A percentile compares a stretch with the other conserved stretches of the same genome.
Conservation (phyloP, 1,140 invertebrate genomes). For the Physella acuta region DNA sequence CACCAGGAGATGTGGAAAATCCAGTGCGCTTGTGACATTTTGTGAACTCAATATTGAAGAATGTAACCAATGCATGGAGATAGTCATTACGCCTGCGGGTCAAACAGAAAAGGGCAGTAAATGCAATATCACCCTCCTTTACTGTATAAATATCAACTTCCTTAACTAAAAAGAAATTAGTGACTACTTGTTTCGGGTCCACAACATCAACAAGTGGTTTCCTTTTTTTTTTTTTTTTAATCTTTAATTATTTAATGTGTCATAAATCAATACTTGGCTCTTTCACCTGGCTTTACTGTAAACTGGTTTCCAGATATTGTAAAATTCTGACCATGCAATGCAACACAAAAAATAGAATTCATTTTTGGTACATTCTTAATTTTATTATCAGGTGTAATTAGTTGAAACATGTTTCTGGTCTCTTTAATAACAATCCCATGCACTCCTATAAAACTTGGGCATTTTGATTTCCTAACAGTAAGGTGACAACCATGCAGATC, state of each 20-base stretch:
- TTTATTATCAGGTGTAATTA: conserved; percentile 68
- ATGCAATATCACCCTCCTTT: conserved; percentile 89
- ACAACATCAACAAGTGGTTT: conserved; percentile 99
- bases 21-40: conserved; percentile 98
- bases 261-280: conserved; percentile 74
- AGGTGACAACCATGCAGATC: conserved; percentile 78
- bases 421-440: conserved; percentile 76
- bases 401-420: conserved; percentile 75
- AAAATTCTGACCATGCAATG: conserved; percentile 65
- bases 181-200: conserved; percentile 93
- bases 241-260: too few relatives aligned
- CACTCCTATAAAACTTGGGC: conserved; percentile 68
- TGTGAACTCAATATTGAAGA: conserved; percentile 98
- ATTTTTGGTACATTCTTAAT: conserved; percentile 75
- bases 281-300: conserved; percentile 68
- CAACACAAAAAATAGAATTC: conserved; percentile 68
- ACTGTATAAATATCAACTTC: conserved; percentile 97
- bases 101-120: conserved; percentile 85
- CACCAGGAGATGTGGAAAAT: conserved; percentile 97
- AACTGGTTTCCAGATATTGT: conserved; percentile 73
- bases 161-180: conserved; percentile 67
- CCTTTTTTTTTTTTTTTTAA: too few relatives aligned
- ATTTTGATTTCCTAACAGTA: conserved; percentile 69
- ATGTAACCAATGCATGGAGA: conserved; percentile 95
- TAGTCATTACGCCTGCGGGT: conserved; percentile 90